These are phyloP conservation scores for Pyrocoelia pectoralis DNA, from an alignment of 2,888 invertebrate genomes.

Conservation along the genomic window DNA sequence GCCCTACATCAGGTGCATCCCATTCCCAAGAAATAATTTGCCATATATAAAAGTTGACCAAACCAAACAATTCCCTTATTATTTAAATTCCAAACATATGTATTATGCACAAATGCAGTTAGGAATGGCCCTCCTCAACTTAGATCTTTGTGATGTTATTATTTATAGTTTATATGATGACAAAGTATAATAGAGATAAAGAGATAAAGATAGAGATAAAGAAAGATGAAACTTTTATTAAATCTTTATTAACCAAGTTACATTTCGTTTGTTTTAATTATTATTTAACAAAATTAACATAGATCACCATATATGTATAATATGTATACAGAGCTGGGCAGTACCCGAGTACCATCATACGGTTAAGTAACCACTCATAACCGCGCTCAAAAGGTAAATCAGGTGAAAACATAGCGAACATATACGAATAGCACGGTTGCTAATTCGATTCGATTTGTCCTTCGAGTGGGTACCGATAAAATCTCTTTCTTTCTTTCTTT, in stretches of 20 bases:
- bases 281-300: constrained; percentile 6
- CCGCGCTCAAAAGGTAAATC: too few species aligned
- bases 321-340: too few species aligned
- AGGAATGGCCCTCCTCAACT: neutral
- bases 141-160: neutral
- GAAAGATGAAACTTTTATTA: too few species aligned
- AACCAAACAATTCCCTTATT: constrained; percentile 3
- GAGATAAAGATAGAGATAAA: neutral
- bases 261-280: constrained; percentile 6
- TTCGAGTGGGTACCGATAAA: too few species aligned
- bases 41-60: constrained; percentile 1
- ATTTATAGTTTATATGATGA: constrained; percentile 6
- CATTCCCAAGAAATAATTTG: neutral
- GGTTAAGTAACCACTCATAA: too few species aligned
- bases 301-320: neutral
- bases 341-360: too few species aligned
- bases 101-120: neutral
- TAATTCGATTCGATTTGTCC: too few species aligned
- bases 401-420: too few species aligned
- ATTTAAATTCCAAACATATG: neutral
- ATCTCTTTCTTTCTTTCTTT: too few species aligned
- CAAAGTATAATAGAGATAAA: neutral
- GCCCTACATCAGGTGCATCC: too few species aligned
- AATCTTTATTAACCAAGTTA: neutral
- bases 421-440: too few species aligned